phyloP scores from a whole-genome alignment of 2,797 vertebrate genomes.

The Loris lydekkerianus region DNA sequence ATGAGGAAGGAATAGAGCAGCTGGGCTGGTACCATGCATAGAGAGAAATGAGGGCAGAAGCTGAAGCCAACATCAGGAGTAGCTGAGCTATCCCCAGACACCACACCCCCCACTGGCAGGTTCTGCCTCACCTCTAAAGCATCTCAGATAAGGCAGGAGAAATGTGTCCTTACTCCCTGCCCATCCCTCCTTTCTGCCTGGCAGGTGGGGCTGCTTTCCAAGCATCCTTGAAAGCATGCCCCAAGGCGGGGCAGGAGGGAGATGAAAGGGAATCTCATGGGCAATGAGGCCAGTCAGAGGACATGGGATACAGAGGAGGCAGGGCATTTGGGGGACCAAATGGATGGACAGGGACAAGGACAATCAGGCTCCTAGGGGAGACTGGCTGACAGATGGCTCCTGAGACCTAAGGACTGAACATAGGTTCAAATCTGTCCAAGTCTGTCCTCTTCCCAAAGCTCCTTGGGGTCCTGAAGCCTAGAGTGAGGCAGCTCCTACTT shows the following conservation, averaged over 20 bases:
- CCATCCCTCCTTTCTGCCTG: neutral
- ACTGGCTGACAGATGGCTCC: neutral
- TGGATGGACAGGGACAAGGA: neutral
- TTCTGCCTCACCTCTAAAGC: neutral
- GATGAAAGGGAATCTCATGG: neutral
- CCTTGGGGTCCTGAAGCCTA: neutral
- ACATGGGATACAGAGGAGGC: neutral
- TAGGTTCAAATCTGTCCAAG: neutral
- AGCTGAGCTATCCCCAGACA: neutral
- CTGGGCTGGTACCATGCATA: neutral
- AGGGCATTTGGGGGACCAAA: neutral
- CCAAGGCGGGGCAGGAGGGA: neutral
- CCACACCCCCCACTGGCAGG: neutral
- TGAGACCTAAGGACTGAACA: neutral
- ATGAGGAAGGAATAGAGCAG: slow-evolving; percentile 55
- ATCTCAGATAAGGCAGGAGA: neutral
- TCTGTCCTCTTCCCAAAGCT: neutral
- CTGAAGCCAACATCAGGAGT: neutral
- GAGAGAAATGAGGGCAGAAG: neutral
- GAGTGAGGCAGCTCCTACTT: neutral
- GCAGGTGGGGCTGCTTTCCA: neutral
- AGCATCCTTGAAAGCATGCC: neutral
- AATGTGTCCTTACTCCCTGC: neutral
- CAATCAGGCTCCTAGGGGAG: neutral
- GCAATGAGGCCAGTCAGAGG: neutral